phyloP scores from a whole-genome alignment of 2,797 vertebrate genomes.

The Phoxinus dragarum region DNA sequence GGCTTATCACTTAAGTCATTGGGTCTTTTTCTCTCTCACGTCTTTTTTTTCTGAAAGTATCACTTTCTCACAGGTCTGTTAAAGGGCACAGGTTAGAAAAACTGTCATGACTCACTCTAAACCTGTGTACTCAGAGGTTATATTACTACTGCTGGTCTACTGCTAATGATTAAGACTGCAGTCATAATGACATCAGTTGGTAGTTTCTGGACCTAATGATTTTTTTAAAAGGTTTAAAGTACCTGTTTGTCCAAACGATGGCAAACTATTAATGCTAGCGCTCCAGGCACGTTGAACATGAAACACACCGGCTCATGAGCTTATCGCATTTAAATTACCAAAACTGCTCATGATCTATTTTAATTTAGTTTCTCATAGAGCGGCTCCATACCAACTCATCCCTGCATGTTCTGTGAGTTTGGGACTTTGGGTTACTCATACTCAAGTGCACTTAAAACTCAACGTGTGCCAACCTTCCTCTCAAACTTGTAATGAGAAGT shows the following conservation, averaged over 20 bases:
- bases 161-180: neutral
- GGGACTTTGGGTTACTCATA: neutral
- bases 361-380: too few relatives aligned
- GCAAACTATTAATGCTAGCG: neutral
- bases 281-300: neutral
- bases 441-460: neutral
- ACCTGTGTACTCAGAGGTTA: conserved; percentile 14
- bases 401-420: neutral
- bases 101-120: conserved; percentile 44
- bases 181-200: neutral
- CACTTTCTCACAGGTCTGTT: conserved; percentile 78
- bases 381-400: neutral
- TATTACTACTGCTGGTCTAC: neutral
- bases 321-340: too few relatives aligned
- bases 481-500: neutral
- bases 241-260: neutral
- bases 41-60: conserved; percentile 54
- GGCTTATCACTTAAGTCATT: conserved; percentile 75
- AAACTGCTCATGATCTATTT: too few relatives aligned
- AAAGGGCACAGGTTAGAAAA: conserved; percentile 62
- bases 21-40: conserved; percentile 30
- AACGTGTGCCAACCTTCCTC: neutral
- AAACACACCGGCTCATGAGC: too few relatives aligned
- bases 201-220: neutral
- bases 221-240: neutral